Conservation (phyloP, 2,797 vertebrate genomes). For the Helarctos malayanus region DNA sequence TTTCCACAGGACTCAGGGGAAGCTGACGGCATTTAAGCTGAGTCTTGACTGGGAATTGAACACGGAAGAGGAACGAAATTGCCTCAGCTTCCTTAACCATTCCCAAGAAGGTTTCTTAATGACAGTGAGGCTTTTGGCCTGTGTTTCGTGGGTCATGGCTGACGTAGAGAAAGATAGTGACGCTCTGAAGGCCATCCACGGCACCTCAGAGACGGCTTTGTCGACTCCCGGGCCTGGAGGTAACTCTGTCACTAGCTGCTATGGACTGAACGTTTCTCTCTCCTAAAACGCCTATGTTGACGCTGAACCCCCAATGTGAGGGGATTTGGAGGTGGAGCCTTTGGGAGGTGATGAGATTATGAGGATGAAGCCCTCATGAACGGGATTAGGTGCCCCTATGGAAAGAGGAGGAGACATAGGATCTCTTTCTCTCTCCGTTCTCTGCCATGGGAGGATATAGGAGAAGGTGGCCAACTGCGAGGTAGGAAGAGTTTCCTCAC, state of each 20-base stretch:
- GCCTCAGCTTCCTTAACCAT: neutral
- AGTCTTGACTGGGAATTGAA: neutral
- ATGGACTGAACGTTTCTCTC: neutral
- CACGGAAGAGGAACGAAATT: neutral
- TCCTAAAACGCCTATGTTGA: neutral
- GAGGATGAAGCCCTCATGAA: neutral
- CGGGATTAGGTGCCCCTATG: neutral
- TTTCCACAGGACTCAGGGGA: neutral
- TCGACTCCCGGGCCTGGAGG: neutral
- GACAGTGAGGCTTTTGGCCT: neutral
- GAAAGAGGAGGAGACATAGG: neutral
- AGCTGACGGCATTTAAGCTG: neutral
- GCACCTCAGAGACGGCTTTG: neutral
- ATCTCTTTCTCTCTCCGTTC: neutral
- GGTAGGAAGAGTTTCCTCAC: neutral
- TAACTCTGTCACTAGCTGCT: neutral
- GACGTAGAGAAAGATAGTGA: neutral
- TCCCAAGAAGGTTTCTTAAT: neutral
- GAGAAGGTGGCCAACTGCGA: neutral
- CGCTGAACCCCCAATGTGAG: neutral
- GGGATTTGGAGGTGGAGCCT: neutral
- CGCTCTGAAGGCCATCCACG: neutral
- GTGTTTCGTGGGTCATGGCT: neutral
- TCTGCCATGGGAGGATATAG: neutral
- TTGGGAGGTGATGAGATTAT: neutral